Percentiles rank a stretch among this genome's conserved stretches.
Conservation (phyloP, 2,797 vertebrate species). For the Cynopterus sphinx region DNA sequence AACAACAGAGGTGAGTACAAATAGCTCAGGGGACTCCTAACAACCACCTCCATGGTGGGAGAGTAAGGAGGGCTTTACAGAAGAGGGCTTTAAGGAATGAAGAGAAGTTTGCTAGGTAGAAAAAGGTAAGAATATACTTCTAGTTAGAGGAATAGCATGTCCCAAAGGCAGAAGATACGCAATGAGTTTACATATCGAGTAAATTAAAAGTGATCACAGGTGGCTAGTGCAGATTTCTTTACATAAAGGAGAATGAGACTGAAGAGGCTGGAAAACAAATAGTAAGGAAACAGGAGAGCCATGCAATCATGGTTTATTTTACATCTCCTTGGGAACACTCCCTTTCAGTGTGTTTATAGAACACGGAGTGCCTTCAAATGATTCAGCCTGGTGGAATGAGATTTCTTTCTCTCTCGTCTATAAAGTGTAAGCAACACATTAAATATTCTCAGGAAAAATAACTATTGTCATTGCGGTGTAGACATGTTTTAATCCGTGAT, state of each 20-base stretch:
- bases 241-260: not conserved
- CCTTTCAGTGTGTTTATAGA: constrained; percentile 52
- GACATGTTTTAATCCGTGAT: constrained; percentile 66
- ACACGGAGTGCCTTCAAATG: constrained; percentile 57
- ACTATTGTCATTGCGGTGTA: constrained; percentile 54
- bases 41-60: not conserved
- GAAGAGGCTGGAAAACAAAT: constrained; percentile 10
- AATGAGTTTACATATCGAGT: not conserved
- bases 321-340: constrained; percentile 50
- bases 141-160: not conserved
- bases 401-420: constrained; percentile 49
- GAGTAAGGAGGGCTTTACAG: not conserved
- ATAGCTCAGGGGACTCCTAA: not conserved
- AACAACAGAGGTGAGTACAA: rapidly evolving
- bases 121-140: not conserved
- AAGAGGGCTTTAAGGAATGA: not conserved
- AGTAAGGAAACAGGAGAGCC: not conserved
- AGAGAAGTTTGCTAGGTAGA: not conserved
- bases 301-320: not conserved
- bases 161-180: not conserved
- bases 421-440: constrained; percentile 59
- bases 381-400: constrained; percentile 49
- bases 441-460: constrained; percentile 62
- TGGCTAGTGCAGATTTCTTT: not conserved
- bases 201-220: not conserved